Percentiles rank a stretch among this genome's conserved stretches.
phyloP scores from a whole-genome alignment of 2,888 invertebrate genomes.

The Drosophila helvetica region DNA sequence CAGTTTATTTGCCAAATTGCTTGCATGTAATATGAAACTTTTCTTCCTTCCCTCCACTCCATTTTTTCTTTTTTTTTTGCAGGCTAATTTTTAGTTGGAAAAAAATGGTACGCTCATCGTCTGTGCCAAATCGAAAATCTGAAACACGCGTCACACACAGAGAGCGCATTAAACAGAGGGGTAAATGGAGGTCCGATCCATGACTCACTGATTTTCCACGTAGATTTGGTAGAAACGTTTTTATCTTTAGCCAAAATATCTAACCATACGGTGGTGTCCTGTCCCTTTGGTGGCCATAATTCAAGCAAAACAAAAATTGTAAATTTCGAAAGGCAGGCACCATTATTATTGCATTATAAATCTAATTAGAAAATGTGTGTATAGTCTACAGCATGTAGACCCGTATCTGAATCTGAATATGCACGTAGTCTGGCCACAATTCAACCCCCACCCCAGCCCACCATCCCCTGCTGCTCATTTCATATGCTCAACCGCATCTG shows the following conservation, averaged over 20 bases:
- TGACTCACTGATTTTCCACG: slow-evolving; percentile 67
- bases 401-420: slow-evolving; percentile 59
- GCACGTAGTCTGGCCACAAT: slow-evolving; percentile 45
- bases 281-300: slow-evolving; percentile 64
- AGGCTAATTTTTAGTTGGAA: slow-evolving; percentile 74
- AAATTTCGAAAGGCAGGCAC: slow-evolving; percentile 66
- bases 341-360: slow-evolving; percentile 70
- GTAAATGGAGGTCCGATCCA: slow-evolving; percentile 57
- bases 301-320: slow-evolving; percentile 53
- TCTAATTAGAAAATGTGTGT: slow-evolving; percentile 70
- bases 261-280: slow-evolving; percentile 53
- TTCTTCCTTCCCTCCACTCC: slow-evolving; percentile 14
- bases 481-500: slow-evolving; percentile 75
- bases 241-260: not conserved
- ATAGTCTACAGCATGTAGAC: slow-evolving; percentile 20
- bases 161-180: slow-evolving; percentile 11
- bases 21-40: slow-evolving; percentile 79
- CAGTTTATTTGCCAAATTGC: slow-evolving; percentile 82
- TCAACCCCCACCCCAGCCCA: slow-evolving; percentile 19
- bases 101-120: slow-evolving; percentile 29
- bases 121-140: slow-evolving; percentile 79
- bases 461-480: slow-evolving; percentile 56
- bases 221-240: slow-evolving; percentile 7
- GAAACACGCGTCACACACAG: slow-evolving; percentile 75
- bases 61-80: slow-evolving; percentile 23